Conservation (phyloP, 2,888 invertebrate species). For the Malthinus seriepunctatus region DNA sequence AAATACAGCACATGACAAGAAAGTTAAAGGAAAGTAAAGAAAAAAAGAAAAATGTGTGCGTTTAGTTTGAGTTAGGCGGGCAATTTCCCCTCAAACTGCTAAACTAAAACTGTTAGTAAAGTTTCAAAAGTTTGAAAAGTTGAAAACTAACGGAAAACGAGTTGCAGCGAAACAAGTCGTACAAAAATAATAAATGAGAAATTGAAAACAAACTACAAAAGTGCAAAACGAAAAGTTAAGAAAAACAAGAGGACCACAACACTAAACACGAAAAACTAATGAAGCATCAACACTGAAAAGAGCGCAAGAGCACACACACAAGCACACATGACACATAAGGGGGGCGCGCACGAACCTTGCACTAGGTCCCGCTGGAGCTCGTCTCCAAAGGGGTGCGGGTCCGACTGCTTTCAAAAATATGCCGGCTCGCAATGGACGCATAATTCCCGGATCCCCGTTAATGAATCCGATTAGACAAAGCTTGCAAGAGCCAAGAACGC, state of each 20-base stretch:
- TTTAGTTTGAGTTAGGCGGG: background rate
- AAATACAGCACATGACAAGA: slow-evolving; percentile 8
- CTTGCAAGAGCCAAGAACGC: slow-evolving; percentile 56
- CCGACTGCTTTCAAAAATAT: slow-evolving; percentile 58
- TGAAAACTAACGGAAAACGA: background rate
- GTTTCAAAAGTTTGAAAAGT: slow-evolving; percentile 16
- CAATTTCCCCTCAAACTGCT: background rate
- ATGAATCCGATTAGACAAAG: slow-evolving; percentile 64
- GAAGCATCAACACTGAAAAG: slow-evolving; percentile 29
- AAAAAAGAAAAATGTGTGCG: slow-evolving; percentile 2
- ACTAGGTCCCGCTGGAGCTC: slow-evolving; percentile 39
- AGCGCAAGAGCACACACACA: slow-evolving; percentile 33
- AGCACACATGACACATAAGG: slow-evolving; percentile 29
- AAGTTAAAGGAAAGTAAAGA: background rate
- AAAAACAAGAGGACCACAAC: slow-evolving; percentile 27
- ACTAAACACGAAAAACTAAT: slow-evolving; percentile 32
- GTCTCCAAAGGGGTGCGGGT: slow-evolving; percentile 52
- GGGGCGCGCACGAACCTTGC: slow-evolving; percentile 39
- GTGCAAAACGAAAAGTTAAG: slow-evolving; percentile 18
- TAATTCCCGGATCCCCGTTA: slow-evolving; percentile 61
- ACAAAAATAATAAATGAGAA: slow-evolving; percentile 1
- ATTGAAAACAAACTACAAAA: slow-evolving; percentile 12
- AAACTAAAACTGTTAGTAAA: slow-evolving; percentile 9
- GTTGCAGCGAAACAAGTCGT: background rate
- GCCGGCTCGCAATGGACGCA: slow-evolving; percentile 59